Conservation (phyloP, 30 jellyfish, hydroid and myxozoan species). For the Sanderia malayensis region DNA sequence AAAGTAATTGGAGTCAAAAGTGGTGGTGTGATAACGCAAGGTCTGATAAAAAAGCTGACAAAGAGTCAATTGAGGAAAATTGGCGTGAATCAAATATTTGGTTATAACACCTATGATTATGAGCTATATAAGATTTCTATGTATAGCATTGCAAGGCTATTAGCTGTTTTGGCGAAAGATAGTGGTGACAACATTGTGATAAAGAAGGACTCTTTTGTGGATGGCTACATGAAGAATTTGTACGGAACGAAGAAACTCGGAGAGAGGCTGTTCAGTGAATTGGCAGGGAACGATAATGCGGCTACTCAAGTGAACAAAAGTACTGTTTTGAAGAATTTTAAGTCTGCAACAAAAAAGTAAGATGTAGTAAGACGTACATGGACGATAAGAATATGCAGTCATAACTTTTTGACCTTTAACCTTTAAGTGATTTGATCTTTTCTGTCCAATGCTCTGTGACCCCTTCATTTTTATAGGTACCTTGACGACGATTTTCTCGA, state of each 20-base stretch:
- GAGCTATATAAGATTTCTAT: conserved; percentile 44
- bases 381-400: no score
- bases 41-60: conserved; percentile 35
- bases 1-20: not conserved
- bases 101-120: conserved; percentile 55
- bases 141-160: conserved; percentile 25
- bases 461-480: conserved; percentile 10
- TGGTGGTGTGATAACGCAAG: conserved; percentile 35
- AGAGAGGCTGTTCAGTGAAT: not conserved
- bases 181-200: not conserved
- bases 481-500: conserved; percentile 38
- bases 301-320: conserved; percentile 15
- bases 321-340: conserved; percentile 26
- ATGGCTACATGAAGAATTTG: conserved; percentile 21
- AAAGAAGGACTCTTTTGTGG: conserved; percentile 19
- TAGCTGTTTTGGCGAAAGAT: conserved; percentile 37
- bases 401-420: no score
- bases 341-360: conserved; percentile 21
- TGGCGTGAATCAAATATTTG: conserved; percentile 28
- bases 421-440: no score
- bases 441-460: no score
- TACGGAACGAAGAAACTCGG: conserved; percentile 45
- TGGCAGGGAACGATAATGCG: conserved; percentile 24
- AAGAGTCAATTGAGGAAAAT: conserved; percentile 61
- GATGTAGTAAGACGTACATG: no score